Percentiles rank a stretch among this genome's conserved stretches.
Conservation (phyloP, 2,113 vertebrate genomes). For the Spilogale gracilis region DNA sequence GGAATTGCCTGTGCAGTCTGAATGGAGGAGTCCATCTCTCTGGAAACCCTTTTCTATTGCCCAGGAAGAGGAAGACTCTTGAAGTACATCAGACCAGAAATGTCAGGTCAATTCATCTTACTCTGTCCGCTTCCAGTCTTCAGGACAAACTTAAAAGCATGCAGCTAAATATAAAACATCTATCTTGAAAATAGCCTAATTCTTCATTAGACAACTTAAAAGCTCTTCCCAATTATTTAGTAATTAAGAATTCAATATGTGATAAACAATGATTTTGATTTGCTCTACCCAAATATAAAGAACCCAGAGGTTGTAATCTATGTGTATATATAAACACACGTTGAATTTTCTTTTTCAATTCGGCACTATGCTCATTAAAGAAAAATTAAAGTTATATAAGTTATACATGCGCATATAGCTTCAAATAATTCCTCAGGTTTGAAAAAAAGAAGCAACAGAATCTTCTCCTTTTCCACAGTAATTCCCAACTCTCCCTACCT, state of each 20-base stretch:
- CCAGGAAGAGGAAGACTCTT: neutral
- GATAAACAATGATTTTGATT: conserved; percentile 5
- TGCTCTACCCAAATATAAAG: neutral
- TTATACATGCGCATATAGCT: neutral
- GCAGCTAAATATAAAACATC: neutral
- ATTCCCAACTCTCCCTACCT: neutral
- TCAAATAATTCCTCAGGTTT: neutral
- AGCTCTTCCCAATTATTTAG: neutral
- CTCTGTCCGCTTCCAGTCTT: neutral
- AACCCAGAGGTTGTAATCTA: neutral
- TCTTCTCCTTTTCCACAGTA: neutral
- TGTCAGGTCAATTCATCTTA: neutral
- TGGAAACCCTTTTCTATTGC: neutral
- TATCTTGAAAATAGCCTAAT: neutral
- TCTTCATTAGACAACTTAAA: neutral
- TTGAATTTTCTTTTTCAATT: neutral
- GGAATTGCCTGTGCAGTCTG: neutral
- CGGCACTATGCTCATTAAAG: neutral
- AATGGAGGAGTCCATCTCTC: neutral
- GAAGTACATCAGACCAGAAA: neutral
- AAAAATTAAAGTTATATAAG: neutral
- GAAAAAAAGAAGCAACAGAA: neutral
- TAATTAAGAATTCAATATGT: neutral
- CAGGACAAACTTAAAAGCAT: neutral
- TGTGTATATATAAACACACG: neutral